Evolutionary conservation across 2,113 vertebrate genomes (phyloP), one percentile per base, ranked within the genome.

Genomic region (Cheilinus undulatus): DNA sequence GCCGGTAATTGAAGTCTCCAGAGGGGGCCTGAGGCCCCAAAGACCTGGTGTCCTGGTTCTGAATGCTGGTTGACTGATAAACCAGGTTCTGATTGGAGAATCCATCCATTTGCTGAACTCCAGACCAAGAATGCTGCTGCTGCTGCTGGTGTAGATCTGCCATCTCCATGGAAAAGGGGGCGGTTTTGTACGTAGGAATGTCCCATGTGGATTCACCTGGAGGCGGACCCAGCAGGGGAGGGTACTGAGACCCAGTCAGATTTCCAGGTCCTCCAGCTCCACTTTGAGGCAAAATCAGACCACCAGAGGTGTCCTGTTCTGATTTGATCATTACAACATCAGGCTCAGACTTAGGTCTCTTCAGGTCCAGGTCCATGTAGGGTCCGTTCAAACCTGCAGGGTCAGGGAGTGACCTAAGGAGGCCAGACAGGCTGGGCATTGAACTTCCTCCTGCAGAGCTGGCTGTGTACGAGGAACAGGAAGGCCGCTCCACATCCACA

Each of bases 1-100:
- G 81, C 51, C 66, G 73, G 63, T 83, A 75, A 88, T 26, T 71
- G 73, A 3, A 73, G 73, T 0, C 50, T 50, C 11, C 85, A 87
- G 65, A 82, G 74, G 45, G 48, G 36, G 50, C 82, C 17, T 24
- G 3, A n/a, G 30, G 20, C 19, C 11, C 36, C 30, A 59, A 57
- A 24, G 24, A 36, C 0, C 42, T 48, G 4, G 67, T 58, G 20
- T 82, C 73, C 15, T 43, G 57, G 40, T 43, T 42, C 40, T 67
- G 60, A 59, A 11, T 11, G n/a, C n/a, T 36, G 1, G 52, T 22
- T 2, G 15, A 27, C 0, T 15, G 40, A 15, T 59, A 17, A 26
- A 45, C 30, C 3, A 46, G 51, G 19, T 34, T 53, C 1, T 38
- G 60, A 57, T 45, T 28, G 22, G 68, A 15, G 19, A 67, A 51